Base-by-base conservation (phyloP, 2,888 invertebrate species). In the Cremastinae sp. region DNA sequence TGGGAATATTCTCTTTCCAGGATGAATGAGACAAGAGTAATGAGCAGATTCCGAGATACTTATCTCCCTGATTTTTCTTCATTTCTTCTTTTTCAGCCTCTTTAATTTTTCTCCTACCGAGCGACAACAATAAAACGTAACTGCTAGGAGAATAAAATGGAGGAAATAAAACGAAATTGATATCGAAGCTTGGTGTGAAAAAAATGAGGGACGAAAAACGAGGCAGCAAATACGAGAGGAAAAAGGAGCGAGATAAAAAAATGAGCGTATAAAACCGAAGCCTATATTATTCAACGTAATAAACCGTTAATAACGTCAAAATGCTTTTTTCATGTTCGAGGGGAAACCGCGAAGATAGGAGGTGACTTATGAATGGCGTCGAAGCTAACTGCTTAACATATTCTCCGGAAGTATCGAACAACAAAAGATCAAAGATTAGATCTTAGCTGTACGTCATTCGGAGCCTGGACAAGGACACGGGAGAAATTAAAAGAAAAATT, bases 21-120 rank as follows among this genome's bases (percentile, higher is more conserved):
- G 62, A 68, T 64, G 69, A 69, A 69, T 69, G 53, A 74, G 74
- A 69, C 68, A 62, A 62, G 68, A 74, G 61, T 74, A 74, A 74
- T 62, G 62, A 74, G 74, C 62, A 49, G 68, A 62, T 69, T 68
- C 66, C 56, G 12, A 59, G 68, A 62, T 66, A 22, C 43, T 68
- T 62, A 75, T 75, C 71, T 56, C 43, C 28, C n/a, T 22, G 12
- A 49, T 41, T 68, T 68, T 66, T 54, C 22, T 34, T 65, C 12
- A 2, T 43, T 53, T 16, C 43, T 41, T 5, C 20, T 38, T 28
- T 28, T 28, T 28, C 28, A 28, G 28, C 28, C 28, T 28, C 28
- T 28, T 28, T 28, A 28, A 28, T 38, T 58, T 54, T 34, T 36
- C n/a, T 45, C 56, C 34, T 14, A 16, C n/a, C 49, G 4, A 12